Percentiles rank a stretch among this genome's conserved stretches.
These are phyloP conservation scores for Dromius quadrimaculatus DNA, from an alignment of 2,888 invertebrate species.

Conservation along the genomic window DNA sequence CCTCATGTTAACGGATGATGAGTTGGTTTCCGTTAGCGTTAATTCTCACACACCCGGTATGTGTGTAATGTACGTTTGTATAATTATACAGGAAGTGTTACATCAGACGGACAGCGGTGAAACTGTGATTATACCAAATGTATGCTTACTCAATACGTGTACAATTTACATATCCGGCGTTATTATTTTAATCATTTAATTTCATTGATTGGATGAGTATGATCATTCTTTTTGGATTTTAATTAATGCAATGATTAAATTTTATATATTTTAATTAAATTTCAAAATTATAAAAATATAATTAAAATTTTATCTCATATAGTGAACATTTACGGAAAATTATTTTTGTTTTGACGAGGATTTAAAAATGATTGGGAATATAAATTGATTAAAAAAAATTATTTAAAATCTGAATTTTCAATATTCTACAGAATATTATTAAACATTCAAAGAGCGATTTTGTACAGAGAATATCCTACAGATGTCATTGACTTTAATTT, in stretches of 20 bases:
- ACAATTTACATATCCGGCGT: background rate
- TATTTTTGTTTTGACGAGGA: too few species aligned
- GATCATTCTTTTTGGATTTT: background rate
- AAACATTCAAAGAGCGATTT: too few species aligned
- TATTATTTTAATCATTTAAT: background rate
- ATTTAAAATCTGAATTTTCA: too few species aligned
- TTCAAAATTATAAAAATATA: conserved; percentile 1
- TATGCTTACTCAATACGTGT: background rate
- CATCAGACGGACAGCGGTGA: conserved; percentile 17
- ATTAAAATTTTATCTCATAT: conserved; percentile 19
- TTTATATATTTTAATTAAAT: conserved; percentile 11
- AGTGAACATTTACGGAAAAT: too few species aligned
- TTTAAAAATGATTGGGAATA: too few species aligned
- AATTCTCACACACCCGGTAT: conserved; percentile 13
- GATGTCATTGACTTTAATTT: too few species aligned
- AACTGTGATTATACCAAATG: conserved; percentile 14
- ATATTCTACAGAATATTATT: too few species aligned
- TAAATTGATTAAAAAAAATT: too few species aligned
- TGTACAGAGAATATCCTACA: too few species aligned
- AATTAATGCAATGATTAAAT: conserved; percentile 4
- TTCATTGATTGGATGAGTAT: conserved; percentile 4
- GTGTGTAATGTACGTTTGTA: background rate
- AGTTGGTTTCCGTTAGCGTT: conserved; percentile 12
- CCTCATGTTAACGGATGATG: background rate
- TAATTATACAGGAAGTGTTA: conserved; percentile 45